phyloP scores from a whole-genome alignment of 35 echinoderm and acorn worm species.

The Ophiothrix spiculata region DNA sequence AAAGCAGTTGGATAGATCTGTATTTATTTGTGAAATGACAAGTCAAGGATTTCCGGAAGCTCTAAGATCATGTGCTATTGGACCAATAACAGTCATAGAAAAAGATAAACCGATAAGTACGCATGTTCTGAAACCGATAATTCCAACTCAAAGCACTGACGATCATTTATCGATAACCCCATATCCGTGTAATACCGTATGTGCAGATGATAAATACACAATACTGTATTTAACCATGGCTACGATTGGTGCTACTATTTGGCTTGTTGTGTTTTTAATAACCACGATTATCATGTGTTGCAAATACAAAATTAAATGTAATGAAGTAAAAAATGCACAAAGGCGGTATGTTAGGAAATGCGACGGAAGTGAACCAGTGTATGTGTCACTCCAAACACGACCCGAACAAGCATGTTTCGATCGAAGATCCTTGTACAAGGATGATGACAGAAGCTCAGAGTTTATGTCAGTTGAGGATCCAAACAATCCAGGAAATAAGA shows the following conservation, averaged over 20 bases:
- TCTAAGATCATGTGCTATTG: background rate
- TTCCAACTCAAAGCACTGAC: background rate
- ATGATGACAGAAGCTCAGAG: too few species aligned
- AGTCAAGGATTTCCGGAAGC: background rate
- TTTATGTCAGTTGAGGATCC: too few species aligned
- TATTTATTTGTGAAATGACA: background rate
- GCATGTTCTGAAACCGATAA: background rate
- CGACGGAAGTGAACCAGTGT: slow-evolving; percentile 3
- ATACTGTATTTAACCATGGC: background rate
- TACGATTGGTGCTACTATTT: background rate
- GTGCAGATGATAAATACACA: too few species aligned
- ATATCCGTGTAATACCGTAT: too few species aligned
- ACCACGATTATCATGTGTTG: background rate
- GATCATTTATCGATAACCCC: background rate
- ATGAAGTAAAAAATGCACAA: background rate
- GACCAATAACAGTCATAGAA: background rate
- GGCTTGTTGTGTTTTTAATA: background rate
- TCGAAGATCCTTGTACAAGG: too few species aligned
- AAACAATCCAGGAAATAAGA: too few species aligned
- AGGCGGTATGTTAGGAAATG: background rate
- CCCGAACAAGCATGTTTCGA: too few species aligned
- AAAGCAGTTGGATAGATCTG: too few species aligned
- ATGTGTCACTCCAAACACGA: background rate
- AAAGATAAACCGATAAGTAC: background rate
- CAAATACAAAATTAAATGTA: background rate